phyloP scores from a whole-genome alignment of 2,888 invertebrate genomes.

The Dorcus hopei region DNA sequence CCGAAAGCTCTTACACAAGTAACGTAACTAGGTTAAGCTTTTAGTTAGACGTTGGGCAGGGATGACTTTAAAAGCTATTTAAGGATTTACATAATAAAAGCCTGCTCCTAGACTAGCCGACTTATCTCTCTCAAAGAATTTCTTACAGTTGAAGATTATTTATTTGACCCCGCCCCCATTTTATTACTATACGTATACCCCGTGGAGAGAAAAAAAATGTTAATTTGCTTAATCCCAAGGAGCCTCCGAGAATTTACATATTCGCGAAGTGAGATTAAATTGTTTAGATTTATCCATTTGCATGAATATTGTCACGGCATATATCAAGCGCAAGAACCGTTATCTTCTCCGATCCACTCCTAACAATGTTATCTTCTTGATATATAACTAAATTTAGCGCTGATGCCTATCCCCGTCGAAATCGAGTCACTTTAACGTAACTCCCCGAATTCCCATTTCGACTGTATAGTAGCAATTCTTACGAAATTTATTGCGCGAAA shows the following conservation, averaged over 20 bases:
- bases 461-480: constrained; percentile 15
- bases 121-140: constrained; percentile 12
- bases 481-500: constrained; percentile 21
- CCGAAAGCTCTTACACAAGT: constrained; percentile 23
- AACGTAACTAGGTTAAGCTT: constrained; percentile 23
- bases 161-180: background rate
- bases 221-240: no score
- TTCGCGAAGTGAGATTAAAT: background rate
- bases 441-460: constrained; percentile 22
- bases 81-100: constrained; percentile 23
- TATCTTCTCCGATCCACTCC: constrained; percentile 13
- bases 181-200: no score
- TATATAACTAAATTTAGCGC: constrained; percentile 20
- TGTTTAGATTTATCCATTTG: background rate
- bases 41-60: constrained; percentile 21
- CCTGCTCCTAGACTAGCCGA: constrained; percentile 14
- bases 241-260: no score
- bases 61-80: constrained; percentile 24
- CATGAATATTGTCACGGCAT: constrained; percentile 4
- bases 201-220: no score
- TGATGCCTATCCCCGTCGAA: constrained; percentile 5
- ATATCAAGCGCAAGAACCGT: constrained; percentile 10
- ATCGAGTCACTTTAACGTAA: constrained; percentile 25
- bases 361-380: constrained; percentile 24
- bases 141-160: background rate